Evolutionary conservation across 2,888 invertebrate genomes (phyloP), one percentile per base, ranked within the genome.

Genomic region (Lobophora halterata): DNA sequence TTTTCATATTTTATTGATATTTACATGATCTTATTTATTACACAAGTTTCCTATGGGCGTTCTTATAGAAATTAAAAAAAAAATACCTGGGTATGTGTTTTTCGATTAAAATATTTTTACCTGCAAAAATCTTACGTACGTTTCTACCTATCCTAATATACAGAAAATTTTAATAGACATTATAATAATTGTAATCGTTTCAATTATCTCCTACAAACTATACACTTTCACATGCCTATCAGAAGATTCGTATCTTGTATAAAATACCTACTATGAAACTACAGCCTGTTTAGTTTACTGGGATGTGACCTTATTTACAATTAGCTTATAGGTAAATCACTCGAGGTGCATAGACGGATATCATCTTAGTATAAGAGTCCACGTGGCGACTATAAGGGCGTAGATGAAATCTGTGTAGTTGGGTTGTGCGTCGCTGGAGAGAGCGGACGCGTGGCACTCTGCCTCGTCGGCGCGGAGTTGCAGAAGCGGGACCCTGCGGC

Each of bases 381-480:
- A 78, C 6, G 78, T 46, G 2, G 75, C 68, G 16, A 73, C 59
- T 2, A 71, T 61, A 3, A 80, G 52, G 2, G 72, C 71, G 55
- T 78, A 79, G 2, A 78, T 58, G 2, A 74, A 40, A 48, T 73
- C 65, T 1, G 70, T 74, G 52, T 73, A 77, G 51, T 71, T 71
- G 3, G 81, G 78, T 36, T 79, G 82, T 0, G 88, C 90, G 52
- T 90, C 90, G 55, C 91, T 90, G 59, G 95, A 95, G 39, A 96
- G 89, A 0, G 95, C 95, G 64, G 95, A 95, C 31, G 96, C 95
- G 77, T 95, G 95, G 71, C 95, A 96, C 50, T 93, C 91, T 55
- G 94, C 90, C 65, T 94, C 93, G 74, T 95, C 94, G 1, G 94
- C 92, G 35, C 93, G 91, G 30, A 95, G 89, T 62, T 93, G 92